phyloP scores from a whole-genome alignment of 2,797 vertebrate species.

The Spea hammondii region DNA sequence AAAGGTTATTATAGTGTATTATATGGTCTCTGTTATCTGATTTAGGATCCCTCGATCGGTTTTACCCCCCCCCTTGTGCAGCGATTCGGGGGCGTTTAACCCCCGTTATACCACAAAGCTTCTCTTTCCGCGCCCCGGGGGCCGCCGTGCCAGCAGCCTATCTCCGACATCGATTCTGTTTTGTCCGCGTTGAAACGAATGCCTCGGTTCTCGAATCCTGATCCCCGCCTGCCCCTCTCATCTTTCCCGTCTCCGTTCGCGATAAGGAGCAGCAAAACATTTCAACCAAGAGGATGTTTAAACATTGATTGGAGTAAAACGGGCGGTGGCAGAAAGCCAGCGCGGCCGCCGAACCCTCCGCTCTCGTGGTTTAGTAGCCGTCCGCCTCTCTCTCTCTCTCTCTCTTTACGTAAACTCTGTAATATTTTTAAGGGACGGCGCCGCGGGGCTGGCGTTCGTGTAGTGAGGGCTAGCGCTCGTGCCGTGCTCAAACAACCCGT shows the following conservation, averaged over 20 bases:
- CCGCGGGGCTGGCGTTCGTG: not conserved
- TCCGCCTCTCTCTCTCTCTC: not conserved
- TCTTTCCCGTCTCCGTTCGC: conserved; percentile 20
- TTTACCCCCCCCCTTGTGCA: too few relatives aligned
- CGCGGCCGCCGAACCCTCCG: not conserved
- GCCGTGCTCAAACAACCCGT: too few relatives aligned
- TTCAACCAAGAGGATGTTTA: conserved; percentile 30
- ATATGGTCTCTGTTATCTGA: too few relatives aligned
- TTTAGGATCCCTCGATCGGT: too few relatives aligned
- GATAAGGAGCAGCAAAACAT: conserved; percentile 51
- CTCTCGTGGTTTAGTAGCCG: too few relatives aligned
- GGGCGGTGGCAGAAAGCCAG: conserved; percentile 29
- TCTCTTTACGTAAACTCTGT: not conserved
- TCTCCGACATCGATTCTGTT: conserved; percentile 31
- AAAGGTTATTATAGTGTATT: too few relatives aligned
- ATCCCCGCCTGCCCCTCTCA: conserved; percentile 13
- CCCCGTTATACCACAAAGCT: too few relatives aligned
- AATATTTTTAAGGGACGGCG: not conserved
- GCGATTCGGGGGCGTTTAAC: too few relatives aligned
- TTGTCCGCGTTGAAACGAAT: conserved; percentile 39
- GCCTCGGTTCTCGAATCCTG: conserved; percentile 30
- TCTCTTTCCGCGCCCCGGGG: too few relatives aligned
- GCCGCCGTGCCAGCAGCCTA: not conserved
- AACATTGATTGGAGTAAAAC: conserved; percentile 48
- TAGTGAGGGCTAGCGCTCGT: not conserved